Evolutionary conservation across 2,797 vertebrate genomes (phyloP).

Genomic region (Ctenosaura bakeri): DNA sequence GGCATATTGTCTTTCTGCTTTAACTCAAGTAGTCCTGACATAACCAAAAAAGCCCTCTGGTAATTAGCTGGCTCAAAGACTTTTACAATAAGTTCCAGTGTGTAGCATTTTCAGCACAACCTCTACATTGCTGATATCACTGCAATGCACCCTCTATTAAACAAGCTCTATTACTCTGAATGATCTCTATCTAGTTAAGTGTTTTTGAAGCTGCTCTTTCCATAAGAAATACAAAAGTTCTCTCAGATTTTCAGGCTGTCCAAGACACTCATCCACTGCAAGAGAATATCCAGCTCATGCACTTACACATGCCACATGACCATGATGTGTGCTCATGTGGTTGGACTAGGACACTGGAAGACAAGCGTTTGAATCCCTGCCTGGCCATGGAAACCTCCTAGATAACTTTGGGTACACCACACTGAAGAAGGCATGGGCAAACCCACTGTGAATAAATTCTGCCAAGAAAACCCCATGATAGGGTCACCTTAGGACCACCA

Average conservation of each 20-base stretch:
- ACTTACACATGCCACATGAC: not conserved
- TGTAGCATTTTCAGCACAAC: slow-evolving; percentile 53
- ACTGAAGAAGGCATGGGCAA: too few relatives aligned
- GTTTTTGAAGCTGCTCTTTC: slow-evolving; percentile 21
- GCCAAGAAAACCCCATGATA: too few relatives aligned
- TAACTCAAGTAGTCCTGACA: slow-evolving; percentile 83
- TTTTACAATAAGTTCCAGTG: slow-evolving; percentile 81
- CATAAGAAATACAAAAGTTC: slow-evolving; percentile 41
- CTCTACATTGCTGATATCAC: slow-evolving; percentile 71
- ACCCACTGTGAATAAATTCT: too few relatives aligned
- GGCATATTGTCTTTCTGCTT: slow-evolving; percentile 85
- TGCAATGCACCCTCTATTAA: slow-evolving; percentile 70
- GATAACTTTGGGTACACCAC: too few relatives aligned
- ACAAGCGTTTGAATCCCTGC: too few relatives aligned
- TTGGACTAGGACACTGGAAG: too few relatives aligned
- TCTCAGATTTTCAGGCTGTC: slow-evolving; percentile 18
- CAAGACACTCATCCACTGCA: not conserved
- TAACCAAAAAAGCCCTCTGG: slow-evolving; percentile 80
- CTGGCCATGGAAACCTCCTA: too few relatives aligned
- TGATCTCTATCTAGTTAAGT: slow-evolving; percentile 41
- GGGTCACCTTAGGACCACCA: too few relatives aligned
- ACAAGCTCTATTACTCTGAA: slow-evolving; percentile 54
- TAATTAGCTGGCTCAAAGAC: slow-evolving; percentile 83
- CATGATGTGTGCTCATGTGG: not conserved
- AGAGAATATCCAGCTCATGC: not conserved